phyloP scores from a whole-genome alignment of 2,888 invertebrate genomes.

The Cabera pusaria region DNA sequence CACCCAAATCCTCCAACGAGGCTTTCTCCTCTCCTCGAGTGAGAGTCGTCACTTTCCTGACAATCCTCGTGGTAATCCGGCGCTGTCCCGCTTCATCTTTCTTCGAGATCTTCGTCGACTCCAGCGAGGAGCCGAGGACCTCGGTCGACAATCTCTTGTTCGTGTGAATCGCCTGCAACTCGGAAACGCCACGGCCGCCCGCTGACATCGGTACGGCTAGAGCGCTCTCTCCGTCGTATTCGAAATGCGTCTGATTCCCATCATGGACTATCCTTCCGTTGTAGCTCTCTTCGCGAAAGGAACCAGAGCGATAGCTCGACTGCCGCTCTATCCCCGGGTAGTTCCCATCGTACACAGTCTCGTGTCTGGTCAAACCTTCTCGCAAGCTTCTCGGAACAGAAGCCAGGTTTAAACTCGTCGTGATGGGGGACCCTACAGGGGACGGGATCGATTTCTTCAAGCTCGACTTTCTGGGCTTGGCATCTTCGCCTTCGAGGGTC shows the following conservation, averaged over 20 bases:
- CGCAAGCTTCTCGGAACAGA: constrained; percentile 80
- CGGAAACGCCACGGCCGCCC: constrained; percentile 75
- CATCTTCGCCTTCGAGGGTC: constrained; percentile 85
- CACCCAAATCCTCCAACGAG: constrained; percentile 87
- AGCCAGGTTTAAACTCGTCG: constrained; percentile 84
- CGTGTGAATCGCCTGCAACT: constrained; percentile 90
- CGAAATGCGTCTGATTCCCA: constrained; percentile 78
- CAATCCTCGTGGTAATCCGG: constrained; percentile 93
- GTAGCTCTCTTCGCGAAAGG: constrained; percentile 71
- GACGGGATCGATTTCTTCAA: constrained; percentile 74
- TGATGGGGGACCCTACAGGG: constrained; percentile 84
- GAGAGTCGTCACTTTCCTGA: constrained; percentile 94
- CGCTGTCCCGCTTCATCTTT: constrained; percentile 90
- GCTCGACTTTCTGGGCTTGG: constrained; percentile 78
- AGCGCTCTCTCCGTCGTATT: constrained; percentile 73
- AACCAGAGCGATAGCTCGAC: constrained; percentile 67
- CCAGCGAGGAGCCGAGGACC: constrained; percentile 92
- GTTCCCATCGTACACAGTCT: constrained; percentile 77
- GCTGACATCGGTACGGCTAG: constrained; percentile 70
- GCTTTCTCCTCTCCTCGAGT: constrained; percentile 93
- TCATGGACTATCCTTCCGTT: constrained; percentile 75
- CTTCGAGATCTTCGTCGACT: constrained; percentile 92
- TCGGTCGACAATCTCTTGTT: constrained; percentile 92
- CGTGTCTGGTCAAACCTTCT: constrained; percentile 77
- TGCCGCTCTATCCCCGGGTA: constrained; percentile 72